Base-by-base conservation (phyloP, 1,140 invertebrate genomes). In the Geopemphigus sp. region DNA sequence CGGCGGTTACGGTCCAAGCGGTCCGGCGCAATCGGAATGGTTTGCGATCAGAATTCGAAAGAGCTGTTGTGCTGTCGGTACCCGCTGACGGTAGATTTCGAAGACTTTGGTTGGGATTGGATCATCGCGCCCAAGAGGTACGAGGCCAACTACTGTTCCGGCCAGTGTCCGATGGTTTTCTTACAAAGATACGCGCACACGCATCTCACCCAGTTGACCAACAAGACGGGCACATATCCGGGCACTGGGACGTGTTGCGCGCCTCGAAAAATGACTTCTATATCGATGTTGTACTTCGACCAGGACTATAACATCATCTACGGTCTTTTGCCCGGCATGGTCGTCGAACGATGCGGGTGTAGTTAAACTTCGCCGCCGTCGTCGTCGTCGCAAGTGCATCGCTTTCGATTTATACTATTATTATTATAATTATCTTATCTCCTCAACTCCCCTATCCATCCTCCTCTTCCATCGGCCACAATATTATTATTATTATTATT, bases 31-130 rank as follows among this genome's bases (percentile, higher is more conserved):
- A 89, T 92, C 50, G 92, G 91, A 19, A 88, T 94, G 72, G 91
- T 92, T 83, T 94, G 93, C 86, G 90, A 92, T 81, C 92, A 93
- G 82, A 89, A 90, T 59, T 91, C 89, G 10, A 89, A 92, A 80
- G 93, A 96, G 83, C 89, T 90, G 6, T 88, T 93, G 29, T 96
- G 95, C 85, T 97, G 95, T 85, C 90, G 94, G 19, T 96, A 96
- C 85, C 93, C 94, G 1, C 88, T 99, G 22, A 94, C 93, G 15
- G 95, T 99, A 17, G 95, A 98, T 87, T 99, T 99, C 86, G 93
- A 93, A 83, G 94, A 95, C 82, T 96, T 99, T 84, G 96, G 95
- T 15, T 98, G 97, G 96, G 95, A 98, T 84, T 99, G 96, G 93
- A 96, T 99, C 83, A 95, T 99, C 53, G 96, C 96, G 0, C 97